These are phyloP conservation scores for Protaetia brevitarsis DNA, from an alignment of 1,140 invertebrate genomes.

Conservation along the genomic window DNA sequence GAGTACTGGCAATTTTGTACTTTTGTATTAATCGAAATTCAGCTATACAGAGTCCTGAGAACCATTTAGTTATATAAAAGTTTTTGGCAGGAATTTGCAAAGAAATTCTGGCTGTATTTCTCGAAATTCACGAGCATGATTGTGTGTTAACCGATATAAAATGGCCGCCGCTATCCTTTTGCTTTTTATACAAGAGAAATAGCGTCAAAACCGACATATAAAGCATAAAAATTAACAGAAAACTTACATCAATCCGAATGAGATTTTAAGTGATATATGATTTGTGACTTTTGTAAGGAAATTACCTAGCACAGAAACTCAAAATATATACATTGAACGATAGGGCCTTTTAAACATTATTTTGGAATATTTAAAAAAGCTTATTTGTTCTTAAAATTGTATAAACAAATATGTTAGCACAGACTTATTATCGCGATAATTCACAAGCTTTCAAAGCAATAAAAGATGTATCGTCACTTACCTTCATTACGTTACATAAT, in stretches of 20 bases:
- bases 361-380: too few relatives aligned
- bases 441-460: neutral
- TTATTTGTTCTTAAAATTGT: too few relatives aligned
- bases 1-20: neutral
- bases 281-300: too few relatives aligned
- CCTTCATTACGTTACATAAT: neutral
- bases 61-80: neutral
- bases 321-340: too few relatives aligned
- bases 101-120: neutral
- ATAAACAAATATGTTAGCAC: neutral
- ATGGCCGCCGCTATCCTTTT: neutral
- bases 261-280: neutral
- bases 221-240: neutral
- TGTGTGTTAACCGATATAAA: neutral
- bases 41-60: neutral
- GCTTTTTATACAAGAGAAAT: neutral
- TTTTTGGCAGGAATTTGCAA: neutral
- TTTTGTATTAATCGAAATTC: neutral
- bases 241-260: too few relatives aligned
- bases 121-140: neutral
- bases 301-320: too few relatives aligned
- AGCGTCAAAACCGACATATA: neutral
- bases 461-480: neutral
- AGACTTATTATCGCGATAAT: neutral
- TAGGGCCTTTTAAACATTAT: too few relatives aligned